Evolutionary conservation across 2,113 vertebrate species (phyloP), one percentile per base, ranked within the genome.

Genomic region (Ptyas mucosa): DNA sequence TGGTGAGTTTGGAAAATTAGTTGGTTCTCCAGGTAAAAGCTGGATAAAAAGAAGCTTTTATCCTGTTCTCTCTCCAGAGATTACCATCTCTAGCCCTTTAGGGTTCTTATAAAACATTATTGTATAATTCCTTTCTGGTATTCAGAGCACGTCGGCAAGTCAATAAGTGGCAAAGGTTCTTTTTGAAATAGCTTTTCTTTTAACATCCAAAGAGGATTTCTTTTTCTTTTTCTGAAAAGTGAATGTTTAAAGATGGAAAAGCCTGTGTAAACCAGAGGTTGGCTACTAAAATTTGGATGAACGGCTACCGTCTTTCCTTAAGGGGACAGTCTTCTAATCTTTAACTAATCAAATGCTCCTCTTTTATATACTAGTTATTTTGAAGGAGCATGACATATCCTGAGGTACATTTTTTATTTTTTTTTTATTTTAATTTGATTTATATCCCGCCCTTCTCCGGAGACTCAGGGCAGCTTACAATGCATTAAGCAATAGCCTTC

Each of bases 101-200:
- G 57, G 89, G 46, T 92, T 89, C 91, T 69, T 55, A 94, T 24
- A 61, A 93, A 92, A 55, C 53, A 26, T 95, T 1, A 92, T 96
- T 95, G 90, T 69, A 90, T 88, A 95, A 92, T 11, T 64, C 0
- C 0, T 39, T 14, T 86, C 89, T 64, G 54, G 90, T 24, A 92
- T 94, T 88, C 21, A 61, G 34, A 93, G 39, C n/a, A 85, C 54
- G 52, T 52, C 43, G 7, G 54, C 55, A 92, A 2, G 0, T 39
- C 24, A 88, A 52, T 6, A 4, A 89, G 1, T n/a, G 90, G 91
- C 61, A 94, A 81, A 23, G n/a, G 54, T 34, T 29, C 87, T 91
- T 93, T 5, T 93, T 93, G 3, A 85, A 54, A 7, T 55, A 92
- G 2, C 15, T 89, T 52, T 94, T 88, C 58, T 69, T 93, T 88